Evolutionary conservation across 2,888 invertebrate genomes (phyloP).

Genomic region (Fissipunctia ypsillon): DNA sequence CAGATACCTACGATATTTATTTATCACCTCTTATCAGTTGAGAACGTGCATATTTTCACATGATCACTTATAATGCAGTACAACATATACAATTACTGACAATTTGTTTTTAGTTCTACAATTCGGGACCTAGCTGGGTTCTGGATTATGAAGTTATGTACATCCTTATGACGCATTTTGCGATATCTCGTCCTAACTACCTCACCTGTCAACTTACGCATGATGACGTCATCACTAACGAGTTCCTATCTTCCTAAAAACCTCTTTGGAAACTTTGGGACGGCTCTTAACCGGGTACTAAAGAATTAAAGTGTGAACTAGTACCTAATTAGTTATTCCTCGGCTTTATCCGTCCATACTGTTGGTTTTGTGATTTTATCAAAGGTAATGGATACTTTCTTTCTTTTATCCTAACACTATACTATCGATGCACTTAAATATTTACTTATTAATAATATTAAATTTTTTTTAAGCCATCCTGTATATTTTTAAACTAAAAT

Average conservation of each 20-base stretch:
- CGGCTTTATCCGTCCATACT: slow-evolving; percentile 2
- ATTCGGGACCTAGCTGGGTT: slow-evolving; percentile 73
- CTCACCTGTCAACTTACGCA: slow-evolving; percentile 77
- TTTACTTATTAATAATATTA: not conserved
- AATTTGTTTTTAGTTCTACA: slow-evolving; percentile 72
- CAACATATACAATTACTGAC: slow-evolving; percentile 59
- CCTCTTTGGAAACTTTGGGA: slow-evolving; percentile 35
- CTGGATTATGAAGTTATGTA: not conserved
- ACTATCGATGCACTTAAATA: not conserved
- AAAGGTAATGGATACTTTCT: slow-evolving; percentile 21
- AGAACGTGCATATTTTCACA: slow-evolving; percentile 59
- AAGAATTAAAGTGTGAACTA: slow-evolving; percentile 37
- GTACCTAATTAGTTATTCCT: slow-evolving; percentile 36
- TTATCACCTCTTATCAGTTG: slow-evolving; percentile 55
- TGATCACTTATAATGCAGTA: slow-evolving; percentile 55
- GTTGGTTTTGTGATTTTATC: slow-evolving; percentile 24
- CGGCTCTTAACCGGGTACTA: slow-evolving; percentile 18
- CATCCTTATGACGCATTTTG: slow-evolving; percentile 75
- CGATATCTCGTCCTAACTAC: slow-evolving; percentile 80
- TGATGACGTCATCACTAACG: slow-evolving; percentile 77
- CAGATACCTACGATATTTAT: slow-evolving; percentile 23
- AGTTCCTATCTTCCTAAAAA: slow-evolving; percentile 41
- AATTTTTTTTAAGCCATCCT: slow-evolving; percentile 1
- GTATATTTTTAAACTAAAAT: slow-evolving; percentile 18
- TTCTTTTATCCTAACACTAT: not conserved